Conservation (phyloP, 2,113 vertebrate genomes). For the Actenoides lindsayi region DNA sequence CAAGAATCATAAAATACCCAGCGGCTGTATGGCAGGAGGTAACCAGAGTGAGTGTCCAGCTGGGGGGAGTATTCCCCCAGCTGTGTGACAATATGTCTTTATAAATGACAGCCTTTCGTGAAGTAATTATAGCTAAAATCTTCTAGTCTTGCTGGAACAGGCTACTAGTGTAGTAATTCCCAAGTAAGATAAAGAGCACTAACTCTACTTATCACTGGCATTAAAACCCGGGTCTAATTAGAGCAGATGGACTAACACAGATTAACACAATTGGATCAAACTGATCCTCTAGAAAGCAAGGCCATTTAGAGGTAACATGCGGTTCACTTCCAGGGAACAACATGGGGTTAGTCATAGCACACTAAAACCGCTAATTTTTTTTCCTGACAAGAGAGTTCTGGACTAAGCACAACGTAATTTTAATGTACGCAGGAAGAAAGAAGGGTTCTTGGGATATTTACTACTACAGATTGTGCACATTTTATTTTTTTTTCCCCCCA, state of each 20-base stretch:
- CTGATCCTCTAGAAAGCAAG: background rate
- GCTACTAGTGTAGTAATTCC: background rate
- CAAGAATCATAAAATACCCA: background rate
- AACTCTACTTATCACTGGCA: background rate
- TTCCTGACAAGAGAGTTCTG: background rate
- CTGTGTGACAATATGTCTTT: background rate
- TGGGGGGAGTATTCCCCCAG: conserved; percentile 24
- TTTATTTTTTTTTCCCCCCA: too few relatives aligned
- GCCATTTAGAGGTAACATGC: background rate
- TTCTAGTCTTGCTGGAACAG: background rate
- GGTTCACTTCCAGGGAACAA: background rate
- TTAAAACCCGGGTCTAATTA: conserved; percentile 4
- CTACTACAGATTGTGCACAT: background rate
- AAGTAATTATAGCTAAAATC: background rate
- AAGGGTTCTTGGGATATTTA: background rate
- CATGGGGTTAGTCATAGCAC: rapidly evolving
- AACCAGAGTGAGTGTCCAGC: background rate
- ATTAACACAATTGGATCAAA: conserved; percentile 29
- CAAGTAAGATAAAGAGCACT: background rate
- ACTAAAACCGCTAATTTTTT: background rate
- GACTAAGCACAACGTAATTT: background rate
- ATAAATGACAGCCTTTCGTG: background rate
- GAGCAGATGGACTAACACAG: background rate
- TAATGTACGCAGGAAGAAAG: too few relatives aligned
- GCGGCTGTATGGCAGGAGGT: background rate